Evolutionary conservation across 2,888 invertebrate species (phyloP).

Genomic region (Schizotus pectinicornis): DNA sequence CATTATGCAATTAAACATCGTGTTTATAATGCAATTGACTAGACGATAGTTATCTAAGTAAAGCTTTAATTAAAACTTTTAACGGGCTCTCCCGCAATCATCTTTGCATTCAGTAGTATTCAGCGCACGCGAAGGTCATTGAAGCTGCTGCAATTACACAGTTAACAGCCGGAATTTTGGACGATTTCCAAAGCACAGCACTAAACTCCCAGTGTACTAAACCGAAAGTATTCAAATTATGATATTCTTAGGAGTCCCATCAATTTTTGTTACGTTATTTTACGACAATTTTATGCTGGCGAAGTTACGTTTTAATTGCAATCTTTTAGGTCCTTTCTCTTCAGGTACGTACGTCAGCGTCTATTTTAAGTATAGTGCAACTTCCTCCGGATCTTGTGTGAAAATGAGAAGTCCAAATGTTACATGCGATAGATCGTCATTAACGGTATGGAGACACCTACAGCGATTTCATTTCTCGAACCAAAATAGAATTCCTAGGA

Average conservation of each 20-base stretch:
- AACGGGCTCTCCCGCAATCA: slow-evolving; percentile 8
- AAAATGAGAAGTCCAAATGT: background rate
- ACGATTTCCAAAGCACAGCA: slow-evolving; percentile 35
- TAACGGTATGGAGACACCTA: too few species aligned
- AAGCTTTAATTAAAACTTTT: slow-evolving; percentile 11
- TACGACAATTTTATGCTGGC: slow-evolving; percentile 9
- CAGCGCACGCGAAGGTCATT: slow-evolving; percentile 35
- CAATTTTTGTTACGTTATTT: slow-evolving; percentile 7
- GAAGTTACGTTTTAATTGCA: slow-evolving; percentile 1
- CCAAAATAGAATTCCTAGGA: background rate
- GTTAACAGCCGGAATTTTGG: slow-evolving; percentile 36
- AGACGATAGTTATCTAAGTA: slow-evolving; percentile 18
- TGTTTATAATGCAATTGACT: slow-evolving; percentile 12
- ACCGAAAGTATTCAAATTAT: slow-evolving; percentile 17
- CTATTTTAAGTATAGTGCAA: background rate
- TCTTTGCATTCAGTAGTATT: slow-evolving; percentile 27
- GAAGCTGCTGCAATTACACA: slow-evolving; percentile 35
- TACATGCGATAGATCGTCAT: too few species aligned
- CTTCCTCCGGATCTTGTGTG: slow-evolving; percentile 1
- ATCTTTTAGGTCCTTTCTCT: background rate
- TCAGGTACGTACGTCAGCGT: background rate
- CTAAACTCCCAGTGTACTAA: slow-evolving; percentile 25
- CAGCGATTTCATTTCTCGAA: background rate
- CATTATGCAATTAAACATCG: background rate
- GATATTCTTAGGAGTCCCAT: slow-evolving; percentile 9